These are phyloP conservation scores for Struthidea cinerea DNA, from an alignment of 2,113 vertebrate species.

Conservation along the genomic window DNA sequence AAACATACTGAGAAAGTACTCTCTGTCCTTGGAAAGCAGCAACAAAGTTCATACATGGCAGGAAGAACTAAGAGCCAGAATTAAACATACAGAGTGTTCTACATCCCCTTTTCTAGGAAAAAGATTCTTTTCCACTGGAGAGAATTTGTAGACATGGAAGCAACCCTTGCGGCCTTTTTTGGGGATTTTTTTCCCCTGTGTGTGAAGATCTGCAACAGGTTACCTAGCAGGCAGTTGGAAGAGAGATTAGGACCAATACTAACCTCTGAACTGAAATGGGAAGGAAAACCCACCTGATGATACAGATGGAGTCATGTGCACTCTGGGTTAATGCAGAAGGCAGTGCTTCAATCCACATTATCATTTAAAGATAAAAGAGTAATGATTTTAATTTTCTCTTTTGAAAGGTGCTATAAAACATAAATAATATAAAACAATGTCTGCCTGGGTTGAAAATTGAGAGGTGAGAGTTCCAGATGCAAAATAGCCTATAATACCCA, in stretches of 20 bases:
- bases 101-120: background rate
- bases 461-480: background rate
- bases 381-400: background rate
- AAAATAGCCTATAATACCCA: background rate
- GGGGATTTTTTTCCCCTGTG: fast-evolving
- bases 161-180: background rate
- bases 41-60: background rate
- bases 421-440: background rate
- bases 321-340: background rate
- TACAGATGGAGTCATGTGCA: background rate
- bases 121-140: background rate
- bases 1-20: background rate
- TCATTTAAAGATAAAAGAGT: background rate
- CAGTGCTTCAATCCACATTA: background rate
- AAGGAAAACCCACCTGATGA: fast-evolving
- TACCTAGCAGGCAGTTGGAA: background rate
- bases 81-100: background rate
- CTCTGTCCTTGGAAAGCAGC: background rate
- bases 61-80: background rate
- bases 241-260: background rate
- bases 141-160: background rate
- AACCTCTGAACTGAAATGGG: background rate
- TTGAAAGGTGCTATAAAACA: background rate
- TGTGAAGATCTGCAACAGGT: background rate
- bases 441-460: background rate